phyloP scores from a whole-genome alignment of 2,888 invertebrate genomes.

The Agriopis leucophaearia region DNA sequence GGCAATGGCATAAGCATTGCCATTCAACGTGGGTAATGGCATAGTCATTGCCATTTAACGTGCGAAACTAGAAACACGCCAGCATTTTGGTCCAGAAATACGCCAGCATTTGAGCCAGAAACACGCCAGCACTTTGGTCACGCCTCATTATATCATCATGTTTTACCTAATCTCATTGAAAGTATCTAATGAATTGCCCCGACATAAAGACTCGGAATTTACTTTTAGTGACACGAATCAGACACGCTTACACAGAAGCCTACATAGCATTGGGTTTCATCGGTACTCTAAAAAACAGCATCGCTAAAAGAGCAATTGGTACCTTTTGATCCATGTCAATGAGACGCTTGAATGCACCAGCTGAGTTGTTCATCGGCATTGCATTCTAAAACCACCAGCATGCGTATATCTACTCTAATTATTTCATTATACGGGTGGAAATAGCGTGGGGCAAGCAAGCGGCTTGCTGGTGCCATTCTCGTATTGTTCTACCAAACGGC shows the following conservation, averaged over 20 bases:
- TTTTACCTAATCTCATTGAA: too few relatives aligned
- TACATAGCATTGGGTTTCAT: background rate
- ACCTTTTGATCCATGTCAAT: constrained; percentile 20
- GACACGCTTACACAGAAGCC: background rate
- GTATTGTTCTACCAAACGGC: constrained; percentile 56
- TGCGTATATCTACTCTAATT: background rate
- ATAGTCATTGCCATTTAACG: too few relatives aligned
- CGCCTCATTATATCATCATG: too few relatives aligned
- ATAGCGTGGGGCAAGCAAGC: background rate
- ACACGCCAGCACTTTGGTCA: too few relatives aligned
- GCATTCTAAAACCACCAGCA: background rate
- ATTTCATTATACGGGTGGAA: background rate
- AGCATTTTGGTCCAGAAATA: too few relatives aligned
- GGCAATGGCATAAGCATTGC: too few relatives aligned
- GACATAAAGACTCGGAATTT: too few relatives aligned
- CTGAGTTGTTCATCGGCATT: background rate
- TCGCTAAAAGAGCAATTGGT: constrained; percentile 24
- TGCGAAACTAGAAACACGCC: too few relatives aligned
- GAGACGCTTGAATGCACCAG: constrained; percentile 21
- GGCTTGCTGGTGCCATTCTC: constrained; percentile 11
- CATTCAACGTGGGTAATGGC: too few relatives aligned
- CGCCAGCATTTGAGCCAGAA: too few relatives aligned
- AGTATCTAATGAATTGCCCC: too few relatives aligned
- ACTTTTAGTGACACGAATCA: too few relatives aligned
- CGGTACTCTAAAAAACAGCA: background rate